phyloP scores from a whole-genome alignment of 2,888 invertebrate genomes.

The Choreutis nemorana region DNA sequence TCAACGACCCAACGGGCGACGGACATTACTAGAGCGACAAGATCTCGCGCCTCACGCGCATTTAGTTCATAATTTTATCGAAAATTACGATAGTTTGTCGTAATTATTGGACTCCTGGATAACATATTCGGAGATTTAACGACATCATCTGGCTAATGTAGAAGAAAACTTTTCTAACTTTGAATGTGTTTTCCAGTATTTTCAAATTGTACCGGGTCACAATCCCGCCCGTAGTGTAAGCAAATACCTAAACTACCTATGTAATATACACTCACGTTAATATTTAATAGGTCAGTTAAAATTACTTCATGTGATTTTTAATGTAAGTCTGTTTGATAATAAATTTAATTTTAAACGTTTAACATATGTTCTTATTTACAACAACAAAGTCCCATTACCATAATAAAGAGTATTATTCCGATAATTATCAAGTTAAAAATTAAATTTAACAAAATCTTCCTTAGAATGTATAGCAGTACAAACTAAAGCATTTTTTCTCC shows the following conservation, averaged over 20 bases:
- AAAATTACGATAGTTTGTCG: constrained; percentile 39
- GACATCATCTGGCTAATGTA: constrained; percentile 3
- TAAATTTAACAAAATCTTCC: no score
- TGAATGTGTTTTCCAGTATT: constrained; percentile 51
- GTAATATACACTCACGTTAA: constrained; percentile 67
- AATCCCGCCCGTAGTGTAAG: constrained; percentile 66
- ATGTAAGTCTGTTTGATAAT: constrained; percentile 65
- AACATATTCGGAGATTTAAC: constrained; percentile 36
- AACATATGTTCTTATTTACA: no score
- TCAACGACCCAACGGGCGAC: constrained; percentile 90
- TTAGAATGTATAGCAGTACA: no score
- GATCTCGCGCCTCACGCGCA: constrained; percentile 56
- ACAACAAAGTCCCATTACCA: no score
- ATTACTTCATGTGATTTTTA: constrained; percentile 64
- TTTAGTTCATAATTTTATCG: constrained; percentile 48
- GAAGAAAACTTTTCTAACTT: constrained; percentile 16
- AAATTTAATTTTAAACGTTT: constrained; percentile 55
- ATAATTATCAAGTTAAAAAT: no score
- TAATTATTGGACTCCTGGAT: no score
- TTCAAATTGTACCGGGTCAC: constrained; percentile 61
- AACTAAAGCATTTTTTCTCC: no score
- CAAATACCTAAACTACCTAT: constrained; percentile 53
- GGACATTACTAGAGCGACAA: constrained; percentile 77
- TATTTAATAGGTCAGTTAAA: constrained; percentile 65
- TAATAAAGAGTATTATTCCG: no score